Conservation (phyloP, 2,797 vertebrate genomes). For the Sebastiscus albofasciatus region DNA sequence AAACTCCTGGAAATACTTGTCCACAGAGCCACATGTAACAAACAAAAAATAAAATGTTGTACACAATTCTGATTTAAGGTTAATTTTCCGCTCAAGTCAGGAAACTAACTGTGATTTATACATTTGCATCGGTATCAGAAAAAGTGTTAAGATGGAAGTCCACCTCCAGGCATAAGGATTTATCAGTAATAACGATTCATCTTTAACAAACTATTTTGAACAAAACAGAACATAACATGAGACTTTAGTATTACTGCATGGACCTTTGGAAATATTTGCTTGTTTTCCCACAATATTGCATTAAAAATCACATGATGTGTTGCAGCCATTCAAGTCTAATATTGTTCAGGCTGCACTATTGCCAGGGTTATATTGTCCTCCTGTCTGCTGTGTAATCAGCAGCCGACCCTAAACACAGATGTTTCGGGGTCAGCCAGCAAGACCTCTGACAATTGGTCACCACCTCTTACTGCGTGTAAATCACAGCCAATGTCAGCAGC, state of each 20-base stretch:
- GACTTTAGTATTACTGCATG: neutral
- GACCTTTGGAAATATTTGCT: neutral
- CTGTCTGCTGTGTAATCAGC: constrained; percentile 67
- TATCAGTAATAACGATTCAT: constrained; percentile 16
- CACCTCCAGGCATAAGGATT: constrained; percentile 20
- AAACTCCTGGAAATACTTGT: neutral
- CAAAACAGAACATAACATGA: neutral
- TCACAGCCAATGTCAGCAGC: constrained; percentile 64
- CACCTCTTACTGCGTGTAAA: constrained; percentile 73
- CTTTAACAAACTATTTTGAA: neutral
- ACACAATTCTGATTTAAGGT: neutral
- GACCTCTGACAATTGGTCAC: constrained; percentile 74
- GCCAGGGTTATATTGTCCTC: constrained; percentile 7
- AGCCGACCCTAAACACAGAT: constrained; percentile 79
- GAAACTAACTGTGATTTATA: constrained; percentile 36
- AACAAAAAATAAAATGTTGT: neutral
- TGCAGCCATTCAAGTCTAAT: constrained; percentile 13
- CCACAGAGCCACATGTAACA: neutral
- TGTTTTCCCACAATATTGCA: neutral
- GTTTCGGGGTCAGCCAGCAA: constrained; percentile 75
- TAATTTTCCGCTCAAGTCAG: neutral
- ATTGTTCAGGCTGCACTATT: neutral
- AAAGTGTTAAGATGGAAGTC: constrained; percentile 42
- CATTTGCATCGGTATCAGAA: constrained; percentile 10
- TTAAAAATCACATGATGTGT: neutral